These are phyloP conservation scores for Metacarcinus magister DNA, from an alignment of 2,888 invertebrate species.

Conservation along the genomic window DNA sequence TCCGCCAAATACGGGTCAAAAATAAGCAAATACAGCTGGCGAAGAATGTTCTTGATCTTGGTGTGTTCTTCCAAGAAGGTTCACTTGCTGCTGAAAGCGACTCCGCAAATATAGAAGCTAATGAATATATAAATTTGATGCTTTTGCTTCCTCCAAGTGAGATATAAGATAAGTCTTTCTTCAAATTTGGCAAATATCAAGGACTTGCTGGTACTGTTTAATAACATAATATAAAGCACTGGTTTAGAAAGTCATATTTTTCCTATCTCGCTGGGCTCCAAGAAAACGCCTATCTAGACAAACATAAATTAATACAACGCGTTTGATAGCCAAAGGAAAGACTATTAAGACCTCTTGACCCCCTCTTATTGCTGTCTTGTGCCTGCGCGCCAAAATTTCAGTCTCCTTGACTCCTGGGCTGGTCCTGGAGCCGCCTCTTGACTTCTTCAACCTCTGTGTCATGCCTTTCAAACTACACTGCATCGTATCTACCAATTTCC, in stretches of 20 bases:
- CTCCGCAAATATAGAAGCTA: background rate
- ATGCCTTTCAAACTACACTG: too few relatives aligned
- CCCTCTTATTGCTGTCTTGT: background rate
- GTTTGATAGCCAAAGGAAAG: constrained; percentile 67
- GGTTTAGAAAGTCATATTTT: background rate
- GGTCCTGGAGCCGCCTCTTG: background rate
- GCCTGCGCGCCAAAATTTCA: background rate
- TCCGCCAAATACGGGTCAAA: background rate
- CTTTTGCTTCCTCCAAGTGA: background rate
- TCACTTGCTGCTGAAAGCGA: background rate
- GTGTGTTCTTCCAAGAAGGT: constrained; percentile 18
- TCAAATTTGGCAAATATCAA: background rate
- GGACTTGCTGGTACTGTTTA: background rate
- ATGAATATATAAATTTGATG: background rate
- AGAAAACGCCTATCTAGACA: background rate
- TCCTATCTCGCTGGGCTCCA: background rate
- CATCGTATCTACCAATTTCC: background rate
- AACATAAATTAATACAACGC: constrained; percentile 54
- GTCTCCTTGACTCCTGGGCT: background rate
- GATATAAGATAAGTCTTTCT: background rate
- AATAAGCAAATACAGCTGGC: background rate
- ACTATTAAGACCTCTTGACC: constrained; percentile 44
- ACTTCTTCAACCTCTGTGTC: background rate
- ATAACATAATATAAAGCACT: background rate
- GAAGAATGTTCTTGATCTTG: background rate